Conservation (phyloP, 2,888 invertebrate genomes). For the Brachypalpus laphriformis region DNA sequence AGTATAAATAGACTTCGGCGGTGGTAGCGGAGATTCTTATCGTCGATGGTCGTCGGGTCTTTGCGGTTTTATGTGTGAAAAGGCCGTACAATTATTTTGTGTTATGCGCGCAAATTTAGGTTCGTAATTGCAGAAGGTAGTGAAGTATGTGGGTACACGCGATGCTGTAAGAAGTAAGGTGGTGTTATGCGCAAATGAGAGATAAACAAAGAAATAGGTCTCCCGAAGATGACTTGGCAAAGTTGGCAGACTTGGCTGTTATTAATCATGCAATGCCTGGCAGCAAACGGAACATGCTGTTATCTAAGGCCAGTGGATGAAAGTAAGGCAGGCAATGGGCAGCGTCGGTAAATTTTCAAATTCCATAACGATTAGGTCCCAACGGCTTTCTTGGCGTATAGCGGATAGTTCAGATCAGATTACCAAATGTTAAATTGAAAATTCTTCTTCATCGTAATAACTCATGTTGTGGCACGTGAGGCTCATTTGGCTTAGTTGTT, state of each 20-base stretch:
- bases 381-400: too few species aligned
- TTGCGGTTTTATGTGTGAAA: slow-evolving; percentile 31
- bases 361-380: too few species aligned
- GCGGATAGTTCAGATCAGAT: too few species aligned
- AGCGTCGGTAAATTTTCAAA: too few species aligned
- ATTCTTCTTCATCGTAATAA: too few species aligned
- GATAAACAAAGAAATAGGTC: slow-evolving; percentile 5
- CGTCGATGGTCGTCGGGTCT: slow-evolving; percentile 5
- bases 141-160: not conserved
- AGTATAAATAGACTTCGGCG: slow-evolving; percentile 49
- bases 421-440: too few species aligned
- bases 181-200: slow-evolving; percentile 13
- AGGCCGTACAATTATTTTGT: slow-evolving; percentile 29
- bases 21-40: slow-evolving; percentile 63
- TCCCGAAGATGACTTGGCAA: not conserved
- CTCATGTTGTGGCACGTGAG: too few species aligned
- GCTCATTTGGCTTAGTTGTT: too few species aligned
- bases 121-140: not conserved
- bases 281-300: not conserved
- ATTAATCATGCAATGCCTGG: not conserved
- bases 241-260: not conserved
- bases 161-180: slow-evolving; percentile 48
- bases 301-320: not conserved
- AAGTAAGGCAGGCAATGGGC: too few species aligned
- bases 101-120: slow-evolving; percentile 50